phyloP scores from a whole-genome alignment of 2,113 vertebrate species.

The Oryzias woworae region DNA sequence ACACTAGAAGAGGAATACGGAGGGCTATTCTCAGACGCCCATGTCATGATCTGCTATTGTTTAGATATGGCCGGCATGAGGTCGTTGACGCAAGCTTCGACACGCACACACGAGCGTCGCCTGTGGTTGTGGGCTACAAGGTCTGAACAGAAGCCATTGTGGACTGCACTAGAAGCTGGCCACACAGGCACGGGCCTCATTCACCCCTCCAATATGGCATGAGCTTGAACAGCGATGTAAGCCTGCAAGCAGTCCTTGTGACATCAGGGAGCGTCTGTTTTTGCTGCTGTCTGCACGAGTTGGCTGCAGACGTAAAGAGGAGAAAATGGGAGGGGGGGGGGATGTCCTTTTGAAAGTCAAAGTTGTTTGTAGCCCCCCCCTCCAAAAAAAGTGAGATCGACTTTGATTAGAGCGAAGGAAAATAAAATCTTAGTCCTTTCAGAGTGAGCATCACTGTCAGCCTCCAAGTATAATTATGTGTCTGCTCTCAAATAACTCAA shows the following conservation, averaged over 20 bases:
- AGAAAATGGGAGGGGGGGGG: conserved; percentile 10
- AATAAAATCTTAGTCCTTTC: conserved; percentile 56
- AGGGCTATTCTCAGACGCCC: conserved; percentile 48
- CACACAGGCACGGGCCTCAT: conserved; percentile 37
- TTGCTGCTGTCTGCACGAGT: conserved; percentile 39
- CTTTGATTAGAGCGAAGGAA: conserved; percentile 50
- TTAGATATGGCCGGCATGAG: conserved; percentile 59
- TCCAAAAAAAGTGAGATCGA: conserved; percentile 35
- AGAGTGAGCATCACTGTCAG: conserved; percentile 47
- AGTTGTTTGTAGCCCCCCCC: conserved; percentile 5
- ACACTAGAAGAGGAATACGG: conserved; percentile 21
- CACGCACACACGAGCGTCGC: conserved; percentile 15
- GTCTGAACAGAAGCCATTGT: conserved; percentile 64
- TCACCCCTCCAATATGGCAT: conserved; percentile 50
- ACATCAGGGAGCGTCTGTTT: conserved; percentile 59
- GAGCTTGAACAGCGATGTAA: conserved; percentile 56
- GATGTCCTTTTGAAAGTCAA: conserved; percentile 21
- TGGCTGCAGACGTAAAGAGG: conserved; percentile 28
- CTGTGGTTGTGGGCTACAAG: conserved; percentile 55
- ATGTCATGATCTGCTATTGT: conserved; percentile 50
- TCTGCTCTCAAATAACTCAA: conserved; percentile 69
- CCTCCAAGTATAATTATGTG: conserved; percentile 67
- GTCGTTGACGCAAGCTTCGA: conserved; percentile 36
- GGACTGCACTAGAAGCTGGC: conserved; percentile 50
- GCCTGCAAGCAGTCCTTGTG: conserved; percentile 56